Base-by-base conservation (phyloP, 2,797 vertebrate species). In the Sitta carolinensis region DNA sequence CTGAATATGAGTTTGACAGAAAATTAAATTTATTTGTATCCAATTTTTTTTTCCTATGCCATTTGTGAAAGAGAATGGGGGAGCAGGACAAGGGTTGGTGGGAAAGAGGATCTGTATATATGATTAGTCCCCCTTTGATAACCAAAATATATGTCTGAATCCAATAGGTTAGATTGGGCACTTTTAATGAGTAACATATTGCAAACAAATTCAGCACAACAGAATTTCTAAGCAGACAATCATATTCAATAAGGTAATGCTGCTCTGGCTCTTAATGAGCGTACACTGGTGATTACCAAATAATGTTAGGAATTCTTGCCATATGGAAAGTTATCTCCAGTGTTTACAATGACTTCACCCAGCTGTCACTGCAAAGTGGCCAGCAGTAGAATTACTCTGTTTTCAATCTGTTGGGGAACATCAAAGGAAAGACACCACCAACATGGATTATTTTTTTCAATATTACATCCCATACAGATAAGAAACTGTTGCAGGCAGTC, bases 321-420 rank as follows among this genome's bases (percentile, higher is more conserved):
- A 95, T 94, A 96, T 95, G 96, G 94, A 88, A 94, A 94, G 48
- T 69, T 84, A 84, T 69, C 59, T 82, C 87, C 43, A 77, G 55
- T 88, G 80, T 86, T 95, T 93, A 77, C 64, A 84, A 77, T 78
- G 34, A 75, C 61, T 95, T 97, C 79, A 94, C 50, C 64, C 94
- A 96, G 84, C 84, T 97, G 94, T 94, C 88, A 87, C 66, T 83
- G 58, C 18, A 67, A 82, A 95, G 88, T 80, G 66, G 67, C 76
- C 96, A 93, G 61, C 54, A 95, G 32, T 93, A 88, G 68, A 96
- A 88, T 85, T 92, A 77, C 13, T 78, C 57, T 79, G 34, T 87
- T 94, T 89, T 79, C 77, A 93, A 54, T 91, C 79, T 92, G 72
- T 32, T 70, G 69, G 50, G 36, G 89, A 94, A 96, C 81, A 93